Percentiles rank a stretch among this genome's conserved stretches.
These are phyloP conservation scores for Ophiothrix spiculata DNA, from an alignment of 35 echinoderm and acorn worm species.

Conservation along the genomic window DNA sequence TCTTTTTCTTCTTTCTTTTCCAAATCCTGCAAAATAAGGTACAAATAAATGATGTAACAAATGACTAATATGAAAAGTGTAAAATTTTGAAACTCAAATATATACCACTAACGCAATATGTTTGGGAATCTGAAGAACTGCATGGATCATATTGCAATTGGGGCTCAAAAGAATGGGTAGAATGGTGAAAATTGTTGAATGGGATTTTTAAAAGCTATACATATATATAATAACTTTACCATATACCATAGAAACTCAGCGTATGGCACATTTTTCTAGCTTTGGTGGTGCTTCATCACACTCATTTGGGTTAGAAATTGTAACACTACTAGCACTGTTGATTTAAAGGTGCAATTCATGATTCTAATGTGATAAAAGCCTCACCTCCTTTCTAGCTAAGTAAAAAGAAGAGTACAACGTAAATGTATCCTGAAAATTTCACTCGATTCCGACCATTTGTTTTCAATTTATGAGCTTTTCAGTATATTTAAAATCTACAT, in stretches of 20 bases:
- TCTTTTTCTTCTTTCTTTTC: constrained; percentile 67
- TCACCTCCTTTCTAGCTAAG: too few relatives aligned
- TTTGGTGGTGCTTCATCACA: too few relatives aligned
- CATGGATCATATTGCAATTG: not conserved
- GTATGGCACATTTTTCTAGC: too few relatives aligned
- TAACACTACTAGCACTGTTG: not conserved
- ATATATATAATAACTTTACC: constrained; percentile 2
- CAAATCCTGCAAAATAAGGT: constrained; percentile 35
- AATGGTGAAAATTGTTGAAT: not conserved
- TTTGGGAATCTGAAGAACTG: not conserved
- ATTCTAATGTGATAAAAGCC: too few relatives aligned
- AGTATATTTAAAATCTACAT: not conserved
- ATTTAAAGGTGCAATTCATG: too few relatives aligned
- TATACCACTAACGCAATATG: not conserved
- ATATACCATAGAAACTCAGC: not conserved
- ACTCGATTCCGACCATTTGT: too few relatives aligned
- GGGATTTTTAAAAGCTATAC: not conserved
- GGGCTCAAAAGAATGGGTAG: not conserved
- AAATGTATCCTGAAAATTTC: too few relatives aligned
- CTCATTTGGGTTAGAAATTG: not conserved
- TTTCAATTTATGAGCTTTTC: too few relatives aligned
- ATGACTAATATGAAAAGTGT: not conserved
- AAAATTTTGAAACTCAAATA: not conserved
- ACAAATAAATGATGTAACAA: not conserved
- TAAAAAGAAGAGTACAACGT: too few relatives aligned